These are phyloP conservation scores for Saxidomus purpurata DNA, from an alignment of 1,140 invertebrate genomes.

Conservation along the genomic window DNA sequence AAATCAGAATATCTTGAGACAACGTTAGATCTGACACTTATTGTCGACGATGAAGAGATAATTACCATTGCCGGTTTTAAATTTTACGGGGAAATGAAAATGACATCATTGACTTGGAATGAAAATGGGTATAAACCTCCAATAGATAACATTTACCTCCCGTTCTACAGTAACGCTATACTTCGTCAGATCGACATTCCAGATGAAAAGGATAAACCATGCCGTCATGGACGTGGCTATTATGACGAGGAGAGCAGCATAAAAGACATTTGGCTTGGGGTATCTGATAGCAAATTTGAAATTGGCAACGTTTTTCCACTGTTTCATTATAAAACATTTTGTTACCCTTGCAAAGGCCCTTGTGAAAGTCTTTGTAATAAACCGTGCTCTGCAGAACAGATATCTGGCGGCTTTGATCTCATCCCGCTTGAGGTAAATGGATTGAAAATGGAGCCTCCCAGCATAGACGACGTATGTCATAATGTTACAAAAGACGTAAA, in stretches of 20 bases:
- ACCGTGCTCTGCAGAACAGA: background rate
- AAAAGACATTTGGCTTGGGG: conserved; percentile 58
- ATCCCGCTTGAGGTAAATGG: background rate
- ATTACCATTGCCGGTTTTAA: conserved; percentile 1
- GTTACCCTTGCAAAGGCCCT: background rate
- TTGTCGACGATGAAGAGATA: conserved; percentile 41
- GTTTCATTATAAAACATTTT: conserved; percentile 25
- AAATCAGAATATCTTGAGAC: background rate
- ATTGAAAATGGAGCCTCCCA: background rate
- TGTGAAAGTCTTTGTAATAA: conserved; percentile 33
- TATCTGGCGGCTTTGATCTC: conserved; percentile 10
- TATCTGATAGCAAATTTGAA: conserved; percentile 4
- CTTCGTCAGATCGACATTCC: conserved; percentile 3
- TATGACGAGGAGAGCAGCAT: conserved; percentile 49
- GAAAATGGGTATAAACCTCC: conserved; percentile 40
- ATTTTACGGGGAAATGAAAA: conserved; percentile 10
- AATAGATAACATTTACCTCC: conserved; percentile 13
- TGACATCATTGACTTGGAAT: conserved; percentile 16
- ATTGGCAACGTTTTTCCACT: background rate
- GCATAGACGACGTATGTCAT: background rate
- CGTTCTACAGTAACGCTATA: conserved; percentile 28
- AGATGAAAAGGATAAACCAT: conserved; percentile 14
- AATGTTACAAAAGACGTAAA: conserved; percentile 23
- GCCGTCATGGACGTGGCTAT: conserved; percentile 27
- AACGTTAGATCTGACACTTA: conserved; percentile 26